Evolutionary conservation across 2,888 invertebrate species (phyloP).

Genomic region (Pachymerium ferrugineum): DNA sequence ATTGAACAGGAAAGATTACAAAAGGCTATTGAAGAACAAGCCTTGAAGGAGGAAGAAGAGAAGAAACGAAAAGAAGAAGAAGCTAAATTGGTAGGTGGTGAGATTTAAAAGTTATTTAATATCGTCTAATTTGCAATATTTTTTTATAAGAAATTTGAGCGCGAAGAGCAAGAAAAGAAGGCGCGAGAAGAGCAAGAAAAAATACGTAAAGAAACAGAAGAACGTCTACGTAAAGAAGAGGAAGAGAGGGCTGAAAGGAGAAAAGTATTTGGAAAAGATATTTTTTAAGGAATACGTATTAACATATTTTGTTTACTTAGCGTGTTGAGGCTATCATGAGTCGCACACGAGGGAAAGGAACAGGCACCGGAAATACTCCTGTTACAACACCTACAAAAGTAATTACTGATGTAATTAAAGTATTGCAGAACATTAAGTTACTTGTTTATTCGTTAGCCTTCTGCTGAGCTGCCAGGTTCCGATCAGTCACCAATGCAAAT

Average conservation of each 20-base stretch:
- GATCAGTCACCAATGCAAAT: background rate
- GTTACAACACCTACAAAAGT: conserved; percentile 52
- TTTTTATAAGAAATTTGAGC: conserved; percentile 30
- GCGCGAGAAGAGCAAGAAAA: conserved; percentile 46
- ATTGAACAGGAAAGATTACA: conserved; percentile 80
- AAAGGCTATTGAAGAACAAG: conserved; percentile 66
- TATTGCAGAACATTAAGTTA: background rate
- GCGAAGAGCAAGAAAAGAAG: conserved; percentile 42
- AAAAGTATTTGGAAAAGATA: conserved; percentile 51
- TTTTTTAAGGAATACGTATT: background rate
- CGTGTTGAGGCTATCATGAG: conserved; percentile 90
- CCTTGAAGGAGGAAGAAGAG: conserved; percentile 67
- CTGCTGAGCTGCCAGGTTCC: background rate
- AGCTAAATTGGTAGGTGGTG: conserved; percentile 30
- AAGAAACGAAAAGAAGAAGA: conserved; percentile 33
- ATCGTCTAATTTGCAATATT: background rate
- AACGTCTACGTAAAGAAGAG: conserved; percentile 76
- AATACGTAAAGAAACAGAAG: conserved; percentile 73
- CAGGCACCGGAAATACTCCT: conserved; percentile 43
- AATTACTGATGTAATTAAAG: background rate
- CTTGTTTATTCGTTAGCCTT: background rate
- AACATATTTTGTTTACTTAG: conserved; percentile 37
- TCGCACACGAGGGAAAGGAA: conserved; percentile 63
- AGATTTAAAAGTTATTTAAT: background rate
- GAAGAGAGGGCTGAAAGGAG: conserved; percentile 80